These are phyloP conservation scores for Seira sanloemensis DNA, from an alignment of 2,888 invertebrate genomes.

Conservation along the genomic window DNA sequence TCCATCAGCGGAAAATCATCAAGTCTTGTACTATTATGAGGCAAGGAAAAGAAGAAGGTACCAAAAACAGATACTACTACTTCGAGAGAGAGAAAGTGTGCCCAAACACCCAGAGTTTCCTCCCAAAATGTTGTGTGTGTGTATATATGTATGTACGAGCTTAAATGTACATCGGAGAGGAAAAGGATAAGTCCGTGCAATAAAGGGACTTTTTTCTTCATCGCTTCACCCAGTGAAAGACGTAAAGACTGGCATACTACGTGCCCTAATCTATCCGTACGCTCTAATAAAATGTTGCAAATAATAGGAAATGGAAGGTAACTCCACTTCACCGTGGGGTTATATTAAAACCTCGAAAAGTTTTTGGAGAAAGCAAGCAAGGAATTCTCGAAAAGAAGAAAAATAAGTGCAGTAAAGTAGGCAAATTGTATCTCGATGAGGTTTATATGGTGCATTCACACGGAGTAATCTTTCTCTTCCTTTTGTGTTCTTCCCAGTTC, in stretches of 20 bases:
- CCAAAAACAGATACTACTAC: no score
- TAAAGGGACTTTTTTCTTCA: conserved; percentile 18
- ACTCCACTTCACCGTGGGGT: neutral
- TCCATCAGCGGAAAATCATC: no score
- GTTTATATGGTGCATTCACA: conserved; percentile 17
- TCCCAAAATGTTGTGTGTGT: no score
- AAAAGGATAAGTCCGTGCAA: conserved; percentile 4
- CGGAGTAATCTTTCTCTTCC: conserved; percentile 12
- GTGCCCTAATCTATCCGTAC: neutral
- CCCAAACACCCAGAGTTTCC: no score
- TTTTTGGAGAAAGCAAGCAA: conserved; percentile 6
- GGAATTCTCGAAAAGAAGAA: conserved; percentile 1
- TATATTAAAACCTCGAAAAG: conserved; percentile 3
- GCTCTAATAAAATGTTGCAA: neutral
- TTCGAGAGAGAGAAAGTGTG: no score
- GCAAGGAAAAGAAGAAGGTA: no score
- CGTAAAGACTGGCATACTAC: neutral
- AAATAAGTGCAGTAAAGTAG: neutral
- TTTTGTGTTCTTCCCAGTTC: neutral
- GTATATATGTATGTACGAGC: no score
- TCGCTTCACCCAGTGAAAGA: conserved; percentile 13
- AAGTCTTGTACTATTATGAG: no score
- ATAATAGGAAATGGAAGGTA: neutral
- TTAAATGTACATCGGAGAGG: no score
- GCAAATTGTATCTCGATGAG: conserved; percentile 17